phyloP scores from a whole-genome alignment of 2,797 vertebrate genomes.

The Todus mexicanus region DNA sequence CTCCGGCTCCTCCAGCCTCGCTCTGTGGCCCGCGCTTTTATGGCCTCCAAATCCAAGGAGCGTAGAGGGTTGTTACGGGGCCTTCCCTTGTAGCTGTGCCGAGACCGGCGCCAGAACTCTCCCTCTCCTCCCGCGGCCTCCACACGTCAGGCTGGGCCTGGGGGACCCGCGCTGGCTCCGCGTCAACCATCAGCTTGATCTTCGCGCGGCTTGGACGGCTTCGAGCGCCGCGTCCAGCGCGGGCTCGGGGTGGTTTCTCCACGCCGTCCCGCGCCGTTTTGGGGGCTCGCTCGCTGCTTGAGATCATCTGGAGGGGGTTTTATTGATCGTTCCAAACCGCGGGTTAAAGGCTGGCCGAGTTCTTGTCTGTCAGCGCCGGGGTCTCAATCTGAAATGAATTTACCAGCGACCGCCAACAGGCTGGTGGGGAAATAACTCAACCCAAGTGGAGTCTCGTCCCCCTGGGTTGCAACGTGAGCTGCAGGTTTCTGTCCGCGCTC shows the following conservation, averaged over 20 bases:
- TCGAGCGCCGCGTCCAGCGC: not conserved
- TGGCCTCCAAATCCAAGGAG: not conserved
- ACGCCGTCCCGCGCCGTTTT: not conserved
- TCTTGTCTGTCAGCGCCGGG: no score
- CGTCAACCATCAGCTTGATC: not conserved
- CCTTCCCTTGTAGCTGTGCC: no score
- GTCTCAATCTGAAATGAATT: no score
- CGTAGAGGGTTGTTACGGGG: no score
- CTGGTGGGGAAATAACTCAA: no score
- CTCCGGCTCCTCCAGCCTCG: not conserved
- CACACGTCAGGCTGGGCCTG: not conserved
- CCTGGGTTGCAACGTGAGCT: no score
- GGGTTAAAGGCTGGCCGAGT: no score
- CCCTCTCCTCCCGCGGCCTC: not conserved
- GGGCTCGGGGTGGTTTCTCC: not conserved
- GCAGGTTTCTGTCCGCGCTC: no score
- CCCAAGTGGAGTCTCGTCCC: no score
- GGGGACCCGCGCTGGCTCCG: not conserved
- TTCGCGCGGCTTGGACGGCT: not conserved
- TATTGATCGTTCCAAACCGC: not conserved
- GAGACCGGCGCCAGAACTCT: not conserved
- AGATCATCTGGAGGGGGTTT: not conserved
- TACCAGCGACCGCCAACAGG: no score
- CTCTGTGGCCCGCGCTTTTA: not conserved
- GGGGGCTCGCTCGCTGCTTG: not conserved